phyloP scores from a whole-genome alignment of 2,797 vertebrate genomes.

The Myotis myotis region DNA sequence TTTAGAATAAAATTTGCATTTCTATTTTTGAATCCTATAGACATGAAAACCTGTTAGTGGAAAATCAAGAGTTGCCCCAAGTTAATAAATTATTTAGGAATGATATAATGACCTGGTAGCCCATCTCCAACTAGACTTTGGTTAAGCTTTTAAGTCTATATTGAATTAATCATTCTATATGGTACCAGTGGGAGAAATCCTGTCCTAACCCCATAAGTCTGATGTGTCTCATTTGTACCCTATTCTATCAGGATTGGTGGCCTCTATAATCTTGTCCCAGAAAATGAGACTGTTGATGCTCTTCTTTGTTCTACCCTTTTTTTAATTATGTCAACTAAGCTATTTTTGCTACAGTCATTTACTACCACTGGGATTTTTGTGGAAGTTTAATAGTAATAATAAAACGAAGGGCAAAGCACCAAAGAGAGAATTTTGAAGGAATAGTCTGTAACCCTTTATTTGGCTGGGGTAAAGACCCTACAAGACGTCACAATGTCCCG shows the following conservation, averaged over 20 bases:
- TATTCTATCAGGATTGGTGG: background rate
- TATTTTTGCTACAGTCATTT: conserved; percentile 53
- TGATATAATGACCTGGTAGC: background rate
- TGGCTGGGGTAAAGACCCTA: background rate
- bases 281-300: background rate
- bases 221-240: background rate
- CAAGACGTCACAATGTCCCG: background rate
- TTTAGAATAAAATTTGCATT: background rate
- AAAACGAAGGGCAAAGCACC: conserved; percentile 44
- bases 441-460: background rate
- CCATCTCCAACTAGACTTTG: background rate
- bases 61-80: background rate
- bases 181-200: background rate
- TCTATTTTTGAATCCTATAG: background rate
- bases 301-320: conserved; percentile 5
- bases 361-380: conserved; percentile 19
- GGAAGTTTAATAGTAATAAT: conserved; percentile 53
- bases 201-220: background rate
- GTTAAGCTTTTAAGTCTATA: background rate
- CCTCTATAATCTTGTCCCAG: conserved; percentile 45
- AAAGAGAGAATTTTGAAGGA: conserved; percentile 21
- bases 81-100: background rate
- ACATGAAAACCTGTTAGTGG: background rate
- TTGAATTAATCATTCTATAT: background rate
- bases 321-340: background rate